Percentiles rank a stretch among this genome's conserved stretches.
phyloP scores from a whole-genome alignment of 2,113 vertebrate genomes.

The Motacilla tschutschensis region DNA sequence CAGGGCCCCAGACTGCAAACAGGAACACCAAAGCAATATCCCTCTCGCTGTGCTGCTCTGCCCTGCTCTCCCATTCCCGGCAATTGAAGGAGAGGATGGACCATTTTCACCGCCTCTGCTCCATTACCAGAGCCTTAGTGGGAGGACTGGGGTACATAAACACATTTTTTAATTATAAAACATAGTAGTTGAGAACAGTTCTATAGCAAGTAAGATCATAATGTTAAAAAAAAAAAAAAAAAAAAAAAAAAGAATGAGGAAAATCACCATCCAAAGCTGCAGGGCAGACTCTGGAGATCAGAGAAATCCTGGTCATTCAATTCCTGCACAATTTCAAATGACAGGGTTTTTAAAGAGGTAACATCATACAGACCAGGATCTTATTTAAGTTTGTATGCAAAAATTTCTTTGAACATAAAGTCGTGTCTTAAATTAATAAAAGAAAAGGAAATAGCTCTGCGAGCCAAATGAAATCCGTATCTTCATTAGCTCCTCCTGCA shows the following conservation, averaged over 20 bases:
- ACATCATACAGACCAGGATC: background rate
- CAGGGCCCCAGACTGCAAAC: slow-evolving; percentile 29
- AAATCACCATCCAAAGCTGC: background rate
- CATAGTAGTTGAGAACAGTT: slow-evolving; percentile 4
- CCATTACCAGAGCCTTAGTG: slow-evolving; percentile 35
- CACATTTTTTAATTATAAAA: slow-evolving; percentile 64
- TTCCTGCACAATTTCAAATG: background rate
- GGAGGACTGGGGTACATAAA: slow-evolving; percentile 43
- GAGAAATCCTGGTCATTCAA: background rate
- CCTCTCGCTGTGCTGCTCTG: slow-evolving; percentile 55
- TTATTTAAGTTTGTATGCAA: background rate
- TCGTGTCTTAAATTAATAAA: background rate
- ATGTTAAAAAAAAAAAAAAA: background rate
- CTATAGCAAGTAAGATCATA: background rate
- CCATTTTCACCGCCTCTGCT: background rate
- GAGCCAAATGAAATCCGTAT: background rate
- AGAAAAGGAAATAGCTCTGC: background rate
- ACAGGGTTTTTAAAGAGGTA: background rate
- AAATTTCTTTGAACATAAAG: background rate
- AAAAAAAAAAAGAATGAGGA: background rate
- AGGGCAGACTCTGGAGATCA: background rate
- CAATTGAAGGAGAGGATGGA: slow-evolving; percentile 36
- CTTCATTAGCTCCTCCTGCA: background rate
- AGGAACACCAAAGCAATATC: slow-evolving; percentile 60
- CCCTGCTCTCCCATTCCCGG: slow-evolving; percentile 43